Evolutionary conservation across 92 coral and sea anemone species (phyloP).

Genomic region (Metridium senile): DNA sequence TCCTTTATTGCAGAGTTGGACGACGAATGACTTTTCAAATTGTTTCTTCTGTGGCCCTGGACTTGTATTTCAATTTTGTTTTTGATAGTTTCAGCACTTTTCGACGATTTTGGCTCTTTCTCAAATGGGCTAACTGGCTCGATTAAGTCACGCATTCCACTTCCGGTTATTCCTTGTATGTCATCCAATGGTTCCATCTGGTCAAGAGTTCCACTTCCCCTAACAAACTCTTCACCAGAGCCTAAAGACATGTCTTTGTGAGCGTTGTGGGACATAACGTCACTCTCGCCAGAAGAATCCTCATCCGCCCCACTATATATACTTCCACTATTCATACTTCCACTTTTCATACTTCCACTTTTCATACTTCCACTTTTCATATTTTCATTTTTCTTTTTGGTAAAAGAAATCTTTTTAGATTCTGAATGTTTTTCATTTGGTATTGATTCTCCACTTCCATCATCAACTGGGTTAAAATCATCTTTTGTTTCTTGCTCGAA

Average conservation of each 20-base stretch:
- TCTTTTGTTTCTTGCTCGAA: background rate
- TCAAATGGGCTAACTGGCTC: constrained; percentile 3
- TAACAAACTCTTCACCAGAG: background rate
- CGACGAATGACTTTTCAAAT: background rate
- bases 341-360: background rate
- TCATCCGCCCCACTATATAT: background rate
- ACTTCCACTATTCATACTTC: background rate
- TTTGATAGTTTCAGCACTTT: background rate
- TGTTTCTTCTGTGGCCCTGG: constrained; percentile 6
- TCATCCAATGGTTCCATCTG: constrained; percentile 3
- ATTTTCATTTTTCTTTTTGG: no score
- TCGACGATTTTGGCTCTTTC: background rate
- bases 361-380: no score
- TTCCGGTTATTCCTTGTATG: background rate
- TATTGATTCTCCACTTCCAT: background rate
- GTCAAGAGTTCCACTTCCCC: constrained; percentile 8
- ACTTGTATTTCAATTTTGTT: background rate
- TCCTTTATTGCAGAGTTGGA: background rate
- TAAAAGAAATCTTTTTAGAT: no score
- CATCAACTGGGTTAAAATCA: background rate
- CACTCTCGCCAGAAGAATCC: background rate
- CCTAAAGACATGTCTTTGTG: background rate
- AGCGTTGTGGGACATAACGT: background rate
- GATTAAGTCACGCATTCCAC: constrained; percentile 20
- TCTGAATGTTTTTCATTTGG: background rate